phyloP scores from a whole-genome alignment of 2,797 vertebrate genomes.

The Argentina silus region DNA sequence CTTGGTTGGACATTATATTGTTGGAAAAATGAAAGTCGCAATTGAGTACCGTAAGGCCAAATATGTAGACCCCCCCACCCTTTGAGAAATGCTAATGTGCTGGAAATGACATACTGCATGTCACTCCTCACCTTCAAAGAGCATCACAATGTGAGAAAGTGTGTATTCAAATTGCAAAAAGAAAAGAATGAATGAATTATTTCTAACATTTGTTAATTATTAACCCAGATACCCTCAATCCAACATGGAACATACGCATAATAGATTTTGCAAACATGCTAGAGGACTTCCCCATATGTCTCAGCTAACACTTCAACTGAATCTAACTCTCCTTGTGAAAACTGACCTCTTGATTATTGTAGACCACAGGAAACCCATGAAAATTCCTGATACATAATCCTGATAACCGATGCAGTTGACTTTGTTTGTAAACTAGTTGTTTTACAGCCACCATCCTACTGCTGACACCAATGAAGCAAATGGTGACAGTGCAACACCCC shows the following conservation, averaged over 20 bases:
- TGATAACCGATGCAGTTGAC: neutral
- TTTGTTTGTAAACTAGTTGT: too few species aligned
- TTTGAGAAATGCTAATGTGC: neutral
- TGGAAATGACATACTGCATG: neutral
- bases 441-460: too few species aligned
- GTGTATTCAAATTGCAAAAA: slow-evolving; percentile 30
- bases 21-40: too few species aligned
- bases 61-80: too few species aligned
- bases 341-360: neutral
- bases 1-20: too few species aligned
- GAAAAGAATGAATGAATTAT: slow-evolving; percentile 34
- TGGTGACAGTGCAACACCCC: too few species aligned
- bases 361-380: neutral
- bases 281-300: slow-evolving; percentile 22
- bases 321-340: neutral
- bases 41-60: too few species aligned
- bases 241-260: slow-evolving; percentile 30
- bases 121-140: slow-evolving; percentile 1
- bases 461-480: too few species aligned
- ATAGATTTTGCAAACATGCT: slow-evolving; percentile 20
- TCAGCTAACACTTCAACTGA: slow-evolving; percentile 12
- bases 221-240: slow-evolving; percentile 23
- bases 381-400: slow-evolving; percentile 4
- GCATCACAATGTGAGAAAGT: slow-evolving; percentile 23
- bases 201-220: slow-evolving; percentile 33